Evolutionary conservation across 2,888 invertebrate genomes (phyloP), one percentile per base, ranked within the genome.

Genomic region (Allygus modestus): DNA sequence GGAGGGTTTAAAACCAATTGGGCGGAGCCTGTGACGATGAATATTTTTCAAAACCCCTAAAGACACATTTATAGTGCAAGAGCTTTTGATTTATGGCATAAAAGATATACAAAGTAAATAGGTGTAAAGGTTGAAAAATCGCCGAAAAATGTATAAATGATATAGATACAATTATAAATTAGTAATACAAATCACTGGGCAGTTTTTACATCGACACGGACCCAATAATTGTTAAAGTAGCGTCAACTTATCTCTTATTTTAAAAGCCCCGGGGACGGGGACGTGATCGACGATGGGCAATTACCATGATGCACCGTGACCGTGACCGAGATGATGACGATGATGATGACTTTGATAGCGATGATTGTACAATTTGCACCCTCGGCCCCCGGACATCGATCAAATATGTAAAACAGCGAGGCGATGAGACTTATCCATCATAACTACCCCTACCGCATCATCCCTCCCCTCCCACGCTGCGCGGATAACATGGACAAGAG

Each of bases 281-380:
- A n/a, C n/a, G 17, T 46, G 46, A 46, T 46, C 46, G 46, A 46
- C 46, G 46, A 46, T 46, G 15, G 46, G 46, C 12, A 46, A 46
- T 46, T 46, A 46, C 46, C 17, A 15, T 46, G 46, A 46, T 46
- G 11, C 9, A 17, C 54, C 54, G 54, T 4, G 31, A 65, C 65
- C 65, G 58, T 65, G 65, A 9, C 65, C 15, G 31, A 9, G 23
- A 5, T 26, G 65, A 65, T 31, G 65, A 65, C 20, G 65, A 65
- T 65, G 65, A 65, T 31, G 65, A 65, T 65, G 65, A 65, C 65
- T 28, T 4, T 65, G 65, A 65, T 65, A 65, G 65, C 41, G 28
- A 77, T 77, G 77, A 77, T 77, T 77, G 77, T 46, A 77, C 77
- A 77, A 28, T 77, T 77, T 77, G 77, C 77, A 77, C 77, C 77